phyloP scores from a whole-genome alignment of 53 echinoderm and acorn worm species.

The Paracentrotus lividus region DNA sequence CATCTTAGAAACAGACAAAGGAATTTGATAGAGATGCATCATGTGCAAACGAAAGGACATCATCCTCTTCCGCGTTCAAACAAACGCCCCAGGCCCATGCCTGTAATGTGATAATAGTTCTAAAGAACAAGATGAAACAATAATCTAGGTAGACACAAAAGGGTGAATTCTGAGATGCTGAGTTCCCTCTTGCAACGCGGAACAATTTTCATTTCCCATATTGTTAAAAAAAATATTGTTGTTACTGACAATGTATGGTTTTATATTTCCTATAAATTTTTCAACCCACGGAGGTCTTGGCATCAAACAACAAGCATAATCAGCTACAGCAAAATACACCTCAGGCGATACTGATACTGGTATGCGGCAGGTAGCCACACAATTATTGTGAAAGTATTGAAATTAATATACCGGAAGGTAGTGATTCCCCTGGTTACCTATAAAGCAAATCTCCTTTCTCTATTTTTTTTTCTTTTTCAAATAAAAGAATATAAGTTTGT shows the following conservation, averaged over 20 bases:
- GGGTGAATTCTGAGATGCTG: background rate
- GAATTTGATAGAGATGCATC: background rate
- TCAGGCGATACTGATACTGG: background rate
- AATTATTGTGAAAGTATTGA: constrained; percentile 29
- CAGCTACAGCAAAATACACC: background rate
- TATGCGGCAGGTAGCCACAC: background rate
- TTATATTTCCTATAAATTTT: background rate
- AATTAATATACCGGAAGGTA: background rate
- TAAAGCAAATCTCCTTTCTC: no score
- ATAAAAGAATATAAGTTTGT: no score
- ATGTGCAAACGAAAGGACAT: background rate
- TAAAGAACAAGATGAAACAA: background rate
- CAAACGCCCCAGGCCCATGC: background rate
- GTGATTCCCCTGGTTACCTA: background rate
- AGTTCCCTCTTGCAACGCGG: background rate
- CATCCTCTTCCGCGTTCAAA: background rate
- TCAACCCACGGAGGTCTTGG: background rate
- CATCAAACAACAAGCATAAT: background rate
- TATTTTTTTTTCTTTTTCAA: no score
- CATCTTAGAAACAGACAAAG: background rate
- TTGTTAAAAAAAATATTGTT: background rate
- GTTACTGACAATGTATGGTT: background rate
- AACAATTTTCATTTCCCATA: background rate
- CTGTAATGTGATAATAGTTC: background rate
- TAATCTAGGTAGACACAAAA: background rate